Conservation (phyloP, 2,888 invertebrate genomes). For the Tipula confusa region DNA sequence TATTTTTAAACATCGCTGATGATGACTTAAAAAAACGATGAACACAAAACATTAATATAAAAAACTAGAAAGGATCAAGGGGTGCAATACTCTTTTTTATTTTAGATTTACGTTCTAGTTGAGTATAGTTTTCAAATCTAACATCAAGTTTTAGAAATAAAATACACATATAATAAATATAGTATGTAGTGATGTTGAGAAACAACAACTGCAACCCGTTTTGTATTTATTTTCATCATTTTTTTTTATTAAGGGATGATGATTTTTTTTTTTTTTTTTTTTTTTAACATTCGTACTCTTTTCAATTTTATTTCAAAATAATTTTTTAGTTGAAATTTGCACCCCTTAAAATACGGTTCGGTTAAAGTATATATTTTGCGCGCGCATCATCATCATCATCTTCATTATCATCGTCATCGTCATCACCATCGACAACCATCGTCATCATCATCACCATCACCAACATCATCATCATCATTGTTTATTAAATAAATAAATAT, state of each 20-base stretch:
- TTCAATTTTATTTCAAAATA: conserved; percentile 21
- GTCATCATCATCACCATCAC: background rate
- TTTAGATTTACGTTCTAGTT: background rate
- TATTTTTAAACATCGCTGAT: conserved; percentile 5
- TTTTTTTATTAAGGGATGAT: conserved; percentile 27
- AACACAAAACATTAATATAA: background rate
- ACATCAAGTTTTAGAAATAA: background rate
- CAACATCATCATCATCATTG: background rate
- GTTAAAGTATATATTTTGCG: conserved; percentile 34
- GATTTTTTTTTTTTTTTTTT: conserved; percentile 27
- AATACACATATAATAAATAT: background rate
- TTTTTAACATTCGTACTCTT: conserved; percentile 12
- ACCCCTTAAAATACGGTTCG: conserved; percentile 37
- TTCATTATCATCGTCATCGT: background rate
- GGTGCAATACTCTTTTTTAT: conserved; percentile 14
- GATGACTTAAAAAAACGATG: conserved; percentile 26
- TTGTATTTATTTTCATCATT: conserved; percentile 26
- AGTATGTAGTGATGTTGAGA: background rate
- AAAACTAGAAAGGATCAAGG: conserved; percentile 20
- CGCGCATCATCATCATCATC: conserved; percentile 32
- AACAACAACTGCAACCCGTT: conserved; percentile 31
- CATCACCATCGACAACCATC: background rate
- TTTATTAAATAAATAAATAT: background rate
- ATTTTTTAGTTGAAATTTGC: conserved; percentile 37
- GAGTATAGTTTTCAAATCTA: background rate